Evolutionary conservation across 1,140 invertebrate species (phyloP).

Genomic region (Bombus sibiricus): DNA sequence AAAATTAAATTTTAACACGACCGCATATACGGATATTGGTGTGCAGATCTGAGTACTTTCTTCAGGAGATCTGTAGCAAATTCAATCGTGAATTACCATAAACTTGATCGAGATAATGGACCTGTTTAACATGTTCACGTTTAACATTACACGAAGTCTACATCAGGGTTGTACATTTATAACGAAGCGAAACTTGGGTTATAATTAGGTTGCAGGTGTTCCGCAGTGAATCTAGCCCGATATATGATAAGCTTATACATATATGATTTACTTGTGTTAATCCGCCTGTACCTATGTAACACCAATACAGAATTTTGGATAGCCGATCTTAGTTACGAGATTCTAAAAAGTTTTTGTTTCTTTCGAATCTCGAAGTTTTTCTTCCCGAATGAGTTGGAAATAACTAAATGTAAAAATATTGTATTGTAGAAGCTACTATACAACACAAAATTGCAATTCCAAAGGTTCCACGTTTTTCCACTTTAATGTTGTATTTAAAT

Average conservation of each 20-base stretch:
- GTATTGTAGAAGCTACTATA: not conserved
- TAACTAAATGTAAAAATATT: not conserved
- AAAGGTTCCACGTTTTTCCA: not conserved
- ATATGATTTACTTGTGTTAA: not conserved
- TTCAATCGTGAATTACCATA: not conserved
- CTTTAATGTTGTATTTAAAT: not conserved
- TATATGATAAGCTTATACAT: not conserved
- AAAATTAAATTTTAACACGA: too few species aligned
- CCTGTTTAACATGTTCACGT: not conserved
- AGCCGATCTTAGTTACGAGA: not conserved
- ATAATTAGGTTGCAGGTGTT: conserved; percentile 1
- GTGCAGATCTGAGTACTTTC: too few species aligned
- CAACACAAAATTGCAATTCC: not conserved
- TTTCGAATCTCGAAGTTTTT: not conserved
- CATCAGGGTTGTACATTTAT: not conserved
- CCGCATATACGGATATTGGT: too few species aligned
- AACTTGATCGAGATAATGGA: not conserved
- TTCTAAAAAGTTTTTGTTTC: rapidly evolving
- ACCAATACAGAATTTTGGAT: not conserved
- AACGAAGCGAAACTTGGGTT: not conserved
- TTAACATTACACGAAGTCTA: not conserved
- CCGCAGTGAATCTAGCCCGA: not conserved
- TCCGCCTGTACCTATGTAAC: not conserved
- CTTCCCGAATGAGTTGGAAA: not conserved
- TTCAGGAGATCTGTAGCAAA: not conserved